Percentiles rank a stretch among this genome's conserved stretches.
phyloP scores from a whole-genome alignment of 2,888 invertebrate genomes.

The Phalangium opilio region DNA sequence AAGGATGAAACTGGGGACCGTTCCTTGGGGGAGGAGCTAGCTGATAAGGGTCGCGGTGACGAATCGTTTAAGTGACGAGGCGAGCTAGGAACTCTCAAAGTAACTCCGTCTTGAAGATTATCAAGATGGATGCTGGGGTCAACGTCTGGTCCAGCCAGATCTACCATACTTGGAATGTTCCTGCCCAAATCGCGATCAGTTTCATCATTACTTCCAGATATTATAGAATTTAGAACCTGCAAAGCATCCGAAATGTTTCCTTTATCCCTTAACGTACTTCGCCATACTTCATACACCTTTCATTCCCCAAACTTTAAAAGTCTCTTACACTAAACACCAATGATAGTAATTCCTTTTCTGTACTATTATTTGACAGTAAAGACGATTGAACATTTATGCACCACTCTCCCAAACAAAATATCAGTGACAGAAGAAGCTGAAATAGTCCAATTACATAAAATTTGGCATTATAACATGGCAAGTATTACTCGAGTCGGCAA shows the following conservation, averaged over 20 bases:
- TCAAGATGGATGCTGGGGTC: constrained; percentile 23
- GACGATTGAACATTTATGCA: constrained; percentile 55
- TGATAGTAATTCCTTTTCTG: constrained; percentile 4
- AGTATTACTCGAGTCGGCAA: neutral
- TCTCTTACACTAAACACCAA: constrained; percentile 19
- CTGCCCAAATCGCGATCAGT: constrained; percentile 8
- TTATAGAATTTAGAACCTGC: constrained; percentile 31
- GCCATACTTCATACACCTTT: too few species aligned
- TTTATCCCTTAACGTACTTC: too few species aligned
- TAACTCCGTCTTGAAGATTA: constrained; percentile 20
- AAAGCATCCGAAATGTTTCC: too few species aligned
- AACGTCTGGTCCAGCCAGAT: constrained; percentile 20
- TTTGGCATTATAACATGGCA: neutral
- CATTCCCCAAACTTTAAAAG: too few species aligned
- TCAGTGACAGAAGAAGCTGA: constrained; percentile 58
- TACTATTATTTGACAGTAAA: constrained; percentile 6
- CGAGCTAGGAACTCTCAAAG: constrained; percentile 13
- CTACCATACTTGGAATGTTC: constrained; percentile 6
- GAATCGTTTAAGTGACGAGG: constrained; percentile 18
- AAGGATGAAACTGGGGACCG: neutral
- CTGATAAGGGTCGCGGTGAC: too few species aligned
- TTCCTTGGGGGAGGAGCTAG: too few species aligned
- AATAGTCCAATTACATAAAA: neutral
- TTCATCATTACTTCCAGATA: constrained; percentile 27
- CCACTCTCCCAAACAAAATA: constrained; percentile 84